These are phyloP conservation scores for Neopipo cinnamomea DNA, from an alignment of 2,113 vertebrate species.

Conservation along the genomic window DNA sequence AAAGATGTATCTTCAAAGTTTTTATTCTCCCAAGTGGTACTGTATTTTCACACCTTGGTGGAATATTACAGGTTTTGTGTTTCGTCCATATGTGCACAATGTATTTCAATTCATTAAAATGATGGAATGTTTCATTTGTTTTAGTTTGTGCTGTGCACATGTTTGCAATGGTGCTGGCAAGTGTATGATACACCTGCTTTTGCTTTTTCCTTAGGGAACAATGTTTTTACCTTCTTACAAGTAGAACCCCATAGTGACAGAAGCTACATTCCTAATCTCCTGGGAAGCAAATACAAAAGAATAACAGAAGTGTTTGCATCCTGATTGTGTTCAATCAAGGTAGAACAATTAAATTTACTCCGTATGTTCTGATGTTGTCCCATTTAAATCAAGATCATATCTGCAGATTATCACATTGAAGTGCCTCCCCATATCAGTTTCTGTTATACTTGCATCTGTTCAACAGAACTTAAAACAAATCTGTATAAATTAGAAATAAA, in stretches of 20 bases:
- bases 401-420: conserved; percentile 42
- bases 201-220: conserved; percentile 47
- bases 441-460: conserved; percentile 59
- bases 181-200: conserved; percentile 56
- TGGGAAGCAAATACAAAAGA: conserved; percentile 49
- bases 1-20: neutral
- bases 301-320: conserved; percentile 48
- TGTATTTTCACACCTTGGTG: neutral
- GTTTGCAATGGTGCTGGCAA: conserved; percentile 24
- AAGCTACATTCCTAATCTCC: conserved; percentile 22
- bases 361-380: conserved; percentile 62
- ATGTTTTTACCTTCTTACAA: conserved; percentile 33
- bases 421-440: conserved; percentile 28
- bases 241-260: conserved; percentile 36
- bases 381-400: conserved; percentile 66
- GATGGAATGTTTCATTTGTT: conserved; percentile 1
- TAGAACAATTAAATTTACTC: conserved; percentile 69
- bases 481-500: conserved; percentile 7
- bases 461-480: neutral
- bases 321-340: conserved; percentile 55
- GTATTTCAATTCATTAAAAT: neutral
- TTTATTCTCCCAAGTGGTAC: neutral
- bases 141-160: neutral
- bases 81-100: neutral
- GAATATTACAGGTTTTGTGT: neutral